Conservation (phyloP, 1,140 invertebrate genomes). For the Formica selysi region DNA sequence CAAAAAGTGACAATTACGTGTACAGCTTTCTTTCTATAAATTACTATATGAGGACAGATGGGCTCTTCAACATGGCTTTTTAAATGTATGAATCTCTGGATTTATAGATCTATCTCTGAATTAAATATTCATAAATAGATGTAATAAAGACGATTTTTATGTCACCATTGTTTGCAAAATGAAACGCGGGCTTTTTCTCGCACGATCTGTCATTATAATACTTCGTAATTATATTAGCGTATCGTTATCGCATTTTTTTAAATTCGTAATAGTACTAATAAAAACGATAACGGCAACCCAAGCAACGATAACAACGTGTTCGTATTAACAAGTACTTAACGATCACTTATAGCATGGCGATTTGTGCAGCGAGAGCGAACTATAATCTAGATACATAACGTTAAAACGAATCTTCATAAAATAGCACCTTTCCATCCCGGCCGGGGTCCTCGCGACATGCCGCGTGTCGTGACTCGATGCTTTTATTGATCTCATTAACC, state of each 20-base stretch:
- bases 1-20: background rate
- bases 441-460: constrained; percentile 36
- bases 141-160: background rate
- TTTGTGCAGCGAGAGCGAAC: constrained; percentile 52
- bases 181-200: background rate
- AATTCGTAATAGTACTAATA: constrained; percentile 53
- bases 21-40: background rate
- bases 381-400: constrained; percentile 44
- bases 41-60: background rate
- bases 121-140: background rate
- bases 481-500: constrained; percentile 48
- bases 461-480: constrained; percentile 24
- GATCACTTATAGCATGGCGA: constrained; percentile 59
- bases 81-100: background rate
- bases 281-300: constrained; percentile 43
- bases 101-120: background rate
- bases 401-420: constrained; percentile 68
- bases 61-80: background rate
- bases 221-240: constrained; percentile 37
- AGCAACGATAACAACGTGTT: constrained; percentile 61
- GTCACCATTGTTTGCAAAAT: constrained; percentile 11
- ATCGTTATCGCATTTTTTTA: constrained; percentile 13
- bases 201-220: background rate
- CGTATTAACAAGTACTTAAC: constrained; percentile 61
- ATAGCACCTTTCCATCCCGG: constrained; percentile 70